A percentile compares a stretch with the other conserved stretches of the same genome.
phyloP scores from a whole-genome alignment of 2,888 invertebrate genomes.

The Malachius bipustulatus region DNA sequence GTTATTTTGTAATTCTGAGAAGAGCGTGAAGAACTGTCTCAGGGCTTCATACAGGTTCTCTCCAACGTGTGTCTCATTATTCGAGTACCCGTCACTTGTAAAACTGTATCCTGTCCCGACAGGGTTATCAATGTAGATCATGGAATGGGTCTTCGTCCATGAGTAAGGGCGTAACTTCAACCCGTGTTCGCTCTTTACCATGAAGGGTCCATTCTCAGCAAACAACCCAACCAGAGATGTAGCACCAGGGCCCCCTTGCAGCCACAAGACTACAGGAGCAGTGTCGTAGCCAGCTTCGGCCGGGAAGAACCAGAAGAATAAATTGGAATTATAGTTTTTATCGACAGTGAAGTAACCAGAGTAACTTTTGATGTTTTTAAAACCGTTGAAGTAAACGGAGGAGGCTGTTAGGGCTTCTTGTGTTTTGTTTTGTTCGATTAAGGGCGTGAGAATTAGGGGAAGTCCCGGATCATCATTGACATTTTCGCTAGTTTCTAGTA shows the following conservation, averaged over 20 bases:
- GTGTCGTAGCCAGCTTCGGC: slow-evolving; percentile 41
- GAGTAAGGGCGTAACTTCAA: slow-evolving; percentile 50
- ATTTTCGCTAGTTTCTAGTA: too few species aligned
- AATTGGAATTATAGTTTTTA: slow-evolving; percentile 60
- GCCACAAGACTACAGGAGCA: slow-evolving; percentile 69
- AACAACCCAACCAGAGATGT: slow-evolving; percentile 71
- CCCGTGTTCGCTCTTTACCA: slow-evolving; percentile 34
- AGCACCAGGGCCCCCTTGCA: slow-evolving; percentile 79
- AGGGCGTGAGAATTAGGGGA: slow-evolving; percentile 65
- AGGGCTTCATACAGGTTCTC: slow-evolving; percentile 62
- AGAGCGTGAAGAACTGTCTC: slow-evolving; percentile 68
- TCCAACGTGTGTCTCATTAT: slow-evolving; percentile 65
- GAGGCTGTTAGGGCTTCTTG: slow-evolving; percentile 46
- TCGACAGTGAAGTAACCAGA: slow-evolving; percentile 81
- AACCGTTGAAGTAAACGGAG: slow-evolving; percentile 44
- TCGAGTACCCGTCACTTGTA: slow-evolving; percentile 66
- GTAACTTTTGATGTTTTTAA: slow-evolving; percentile 52
- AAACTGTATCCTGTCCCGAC: slow-evolving; percentile 87
- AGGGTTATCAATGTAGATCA: slow-evolving; percentile 83
- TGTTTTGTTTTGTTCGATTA: slow-evolving; percentile 57
- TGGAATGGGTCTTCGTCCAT: slow-evolving; percentile 63
- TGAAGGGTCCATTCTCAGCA: slow-evolving; percentile 57
- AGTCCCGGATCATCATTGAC: slow-evolving; percentile 38
- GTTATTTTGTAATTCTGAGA: slow-evolving; percentile 55
- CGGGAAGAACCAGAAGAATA: slow-evolving; percentile 90